Evolutionary conservation across 2,888 invertebrate genomes (phyloP), one percentile per base, ranked within the genome.

Genomic region (Sphaeridia pumilis): DNA sequence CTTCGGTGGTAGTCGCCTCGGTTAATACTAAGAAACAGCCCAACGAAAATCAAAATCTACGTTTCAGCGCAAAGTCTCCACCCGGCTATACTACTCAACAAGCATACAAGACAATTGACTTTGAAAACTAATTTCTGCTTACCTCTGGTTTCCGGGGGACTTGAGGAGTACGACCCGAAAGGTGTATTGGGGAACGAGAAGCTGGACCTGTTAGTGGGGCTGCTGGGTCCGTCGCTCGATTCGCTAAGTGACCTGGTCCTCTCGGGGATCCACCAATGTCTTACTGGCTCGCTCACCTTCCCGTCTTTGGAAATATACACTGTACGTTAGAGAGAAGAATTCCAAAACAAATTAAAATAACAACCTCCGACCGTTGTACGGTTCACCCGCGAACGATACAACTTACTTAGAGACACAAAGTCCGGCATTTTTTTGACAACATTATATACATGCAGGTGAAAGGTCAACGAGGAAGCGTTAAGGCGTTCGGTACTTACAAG

Each of bases 181-280:
- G 46, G 31, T 22, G 46, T 22, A 2, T 5, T 3, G 21, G 31
- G 34, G 24, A 31, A 34, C 34, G 46, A 46, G 20, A 7, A 34
- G 10, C 25, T 17, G 20, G 17, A 17, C 3, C 34, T 12, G 21
- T 26, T 34, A 10, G 10, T 17, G 5, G 38, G 38, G 20, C 38
- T 38, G 12, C 38, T 17, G 7, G 17, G 17, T 20, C 17, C 10
- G 7, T 38, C 38, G 17, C 38, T 38, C 5, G 38, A 38, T 38
- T 38, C 38, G 38, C 38, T 38, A 14, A 38, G 4, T 38, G 38
- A 38, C 38, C 38, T 38, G 7, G 7, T 5, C 17, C 38, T 38
- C 17, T 38, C 38, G 5, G 38, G 12, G 22, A 34, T 34, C 46
- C 46, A 46, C 46, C 46, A 46, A 20, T 46, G 46, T 31, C 31